Base-by-base conservation (phyloP, 2,797 vertebrate species). In the Danionella dracula region DNA sequence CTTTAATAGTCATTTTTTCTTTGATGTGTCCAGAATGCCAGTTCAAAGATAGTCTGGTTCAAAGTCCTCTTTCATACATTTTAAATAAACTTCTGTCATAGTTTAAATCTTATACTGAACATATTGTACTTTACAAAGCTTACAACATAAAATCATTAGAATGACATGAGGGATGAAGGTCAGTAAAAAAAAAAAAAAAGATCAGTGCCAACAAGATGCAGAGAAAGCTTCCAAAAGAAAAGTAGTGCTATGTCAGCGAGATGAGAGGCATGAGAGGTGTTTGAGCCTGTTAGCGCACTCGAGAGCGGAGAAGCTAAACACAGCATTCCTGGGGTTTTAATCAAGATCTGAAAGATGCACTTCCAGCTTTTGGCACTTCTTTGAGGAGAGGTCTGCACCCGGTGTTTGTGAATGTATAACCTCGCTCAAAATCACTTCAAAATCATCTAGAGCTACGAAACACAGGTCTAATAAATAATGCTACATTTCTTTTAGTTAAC, bases 31-130 rank as follows among this genome's bases (percentile, higher is more conserved):
- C 91, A 93, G 94, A 93, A 92, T 90, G 89, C 80, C 86, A 87
- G 87, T 81, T 66, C 74, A 79, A 81, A 78, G 79, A 79, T 81
- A 85, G 66, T 74, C 79, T n/a, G n/a, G n/a, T n/a, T n/a, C 76
- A 82, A 79, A 85, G 76, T 73, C 68, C 72, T 75, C 65, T 71
- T 70, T 74, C 53, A 80, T 73, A 68, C 74, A 82, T 90, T 86
- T 92, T 93, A 94, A 95, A 95, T 95, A 95, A 94, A 95, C 81
- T 90, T 85, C 89, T 91, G 94, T 89, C 88, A 92, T 91, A 92
- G 84, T 88, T 92, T 90, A 90, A 69, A 74, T 86, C 78, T 85
- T 75, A 86, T 85, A 88, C 87, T 90, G 85, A 91, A 89, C 86
- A 87, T 89, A 84, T 89, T 83, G 90, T 93, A 90, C 90, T 92